Evolutionary conservation across 2,113 vertebrate genomes (phyloP), one percentile per base, ranked within the genome.

Genomic region (Thomomys bottae): DNA sequence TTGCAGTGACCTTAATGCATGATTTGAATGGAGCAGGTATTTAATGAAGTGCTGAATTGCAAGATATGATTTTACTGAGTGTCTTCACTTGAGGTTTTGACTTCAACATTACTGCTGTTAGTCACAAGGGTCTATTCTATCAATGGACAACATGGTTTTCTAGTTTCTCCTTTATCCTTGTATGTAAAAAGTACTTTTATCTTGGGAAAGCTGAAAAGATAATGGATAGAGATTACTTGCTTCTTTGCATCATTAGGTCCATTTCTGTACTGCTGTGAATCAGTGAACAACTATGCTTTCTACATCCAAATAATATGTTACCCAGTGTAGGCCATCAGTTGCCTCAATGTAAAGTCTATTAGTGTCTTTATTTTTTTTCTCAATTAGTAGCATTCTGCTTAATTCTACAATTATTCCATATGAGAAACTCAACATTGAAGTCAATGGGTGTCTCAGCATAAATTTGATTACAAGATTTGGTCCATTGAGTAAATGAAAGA

Each of bases 401-500:
- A 75, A 87, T 96, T 97, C 96, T 90, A 84, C 36, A 96, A 95
- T 96, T 95, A 96, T 96, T 96, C 59, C 77, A 79, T 87, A 45
- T 87, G 85, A 95, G 61, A 94, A 94, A 92, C 91, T 94, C 87
- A 96, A 54, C 78, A 0, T 68, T 95, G 91, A 97, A 97, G 90
- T 97, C 96, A 96, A 94, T 95, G 93, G 93, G 89, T 93, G 90
- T 95, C 94, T 96, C 92, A 96, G 82, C 96, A 93, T 91, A 96
- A 96, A 96, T 97, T 66, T 94, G 87, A 97, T 96, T 92, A 88
- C 61, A 94, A 95, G 96, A 95, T 97, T 95, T 97, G 90, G 78
- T 87, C 87, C 94, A 93, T 72, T 94, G 90, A 97, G 97, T 96
- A 96, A 95, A 84, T 68, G 89, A 95, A 87, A 97, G 96, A 97